Evolutionary conservation across 2,113 vertebrate species (phyloP), one percentile per base, ranked within the genome.

Genomic region (Nothocercus julius): DNA sequence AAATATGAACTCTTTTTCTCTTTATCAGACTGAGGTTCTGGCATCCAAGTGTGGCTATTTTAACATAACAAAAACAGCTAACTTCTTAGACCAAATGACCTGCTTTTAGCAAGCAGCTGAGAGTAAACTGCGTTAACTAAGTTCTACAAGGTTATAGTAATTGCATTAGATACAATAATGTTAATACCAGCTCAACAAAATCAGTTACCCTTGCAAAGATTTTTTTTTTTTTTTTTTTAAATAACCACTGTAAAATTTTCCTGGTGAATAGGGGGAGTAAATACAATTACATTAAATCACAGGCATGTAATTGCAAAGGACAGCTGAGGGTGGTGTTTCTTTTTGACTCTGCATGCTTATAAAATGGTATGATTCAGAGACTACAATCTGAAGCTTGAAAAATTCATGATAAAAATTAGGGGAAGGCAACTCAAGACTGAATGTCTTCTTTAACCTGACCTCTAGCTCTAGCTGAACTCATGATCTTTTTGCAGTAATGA

Each of bases 291-390:
- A 69, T 79, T 58, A 79, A 94, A 66, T 64, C 88, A 82, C 58
- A 90, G 86, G 58, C 10, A 30, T 13, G 32, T 94, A 96, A 97
- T 87, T 95, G 92, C 73, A 93, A 93, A 53, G 44, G 93, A 97
- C 90, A 88, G 66, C 75, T 93, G 76, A 79, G 85, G 92, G 88
- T 95, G 92, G 84, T 82, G 94, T 94, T 96, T 92, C 90, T 47
- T 94, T 96, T 95, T 93, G 62, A 88, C 62, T 93, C 74, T 69
- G 40, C 28, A 40, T 86, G 82, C 77, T 88, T 88, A 93, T 68
- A 89, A 96, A 96, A 86, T 85, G 12, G 93, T 90, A 88, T 16
- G 80, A 92, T 72, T 80, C 69, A 86, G 77, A 49, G 53, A 77
- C 73, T 80, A n/a, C 27, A 67, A 73, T 66, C 38, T 70, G 70